Evolutionary conservation across 1,140 invertebrate species (phyloP), one percentile per base, ranked within the genome.

Genomic region (Fopius arisanus): DNA sequence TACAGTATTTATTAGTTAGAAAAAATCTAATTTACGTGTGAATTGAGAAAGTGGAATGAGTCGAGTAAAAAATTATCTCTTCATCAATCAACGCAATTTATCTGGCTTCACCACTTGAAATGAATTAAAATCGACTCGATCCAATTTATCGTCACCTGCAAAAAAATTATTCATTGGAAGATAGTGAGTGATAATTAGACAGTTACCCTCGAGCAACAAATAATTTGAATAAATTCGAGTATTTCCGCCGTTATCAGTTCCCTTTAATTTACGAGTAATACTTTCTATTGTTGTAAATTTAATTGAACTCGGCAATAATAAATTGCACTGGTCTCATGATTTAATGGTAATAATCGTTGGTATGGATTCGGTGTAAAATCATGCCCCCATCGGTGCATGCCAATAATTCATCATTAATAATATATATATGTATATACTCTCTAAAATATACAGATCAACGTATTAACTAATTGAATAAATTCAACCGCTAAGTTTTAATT

Each of bases 361-460:
- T n/a, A n/a, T 48, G n/a, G 23, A 19, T 59, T 28, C 54, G 14
- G 23, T 59, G 23, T 59, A 28, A 59, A 59, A 59, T 59, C 19
- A 3, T 59, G 54, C n/a, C 19, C 43, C n/a, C 33, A 51, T 51
- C 19, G 43, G 19, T n/a, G 19, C 43, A 19, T n/a, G 43, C 43
- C 43, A 51, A 51, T 51, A 16, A 51, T 51, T 51, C n/a, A 51
- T 16, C n/a, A 51, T 16, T 16, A 5, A 59, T 59, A 62, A 62
- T 70, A 72, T 72, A 9, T 37, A 43, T 66, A 23, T 66, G 9
- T 48, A 74, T 48, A 65, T 69, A 3, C 69, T 70, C 37, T 75
- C 43, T 75, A 67, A 75, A 70, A 75, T 75, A 43, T 75, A 75
- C 73, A 70, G 63, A 75, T 70, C 62, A 75, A 75, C 51, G 37